Evolutionary conservation across 2,797 vertebrate species (phyloP).

Genomic region (Garrulus glandarius): DNA sequence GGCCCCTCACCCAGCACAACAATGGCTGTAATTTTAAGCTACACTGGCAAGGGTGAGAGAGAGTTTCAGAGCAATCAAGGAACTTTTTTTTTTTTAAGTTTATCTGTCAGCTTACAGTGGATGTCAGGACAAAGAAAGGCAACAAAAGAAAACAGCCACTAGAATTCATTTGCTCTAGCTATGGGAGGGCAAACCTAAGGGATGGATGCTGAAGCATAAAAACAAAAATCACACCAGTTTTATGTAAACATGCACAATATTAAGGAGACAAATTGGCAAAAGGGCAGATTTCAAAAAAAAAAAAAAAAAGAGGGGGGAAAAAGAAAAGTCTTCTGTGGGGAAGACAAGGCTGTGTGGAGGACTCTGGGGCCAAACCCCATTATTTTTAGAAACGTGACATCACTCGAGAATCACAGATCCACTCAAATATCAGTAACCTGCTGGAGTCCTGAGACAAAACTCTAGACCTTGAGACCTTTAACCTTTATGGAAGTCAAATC

Average conservation of each 20-base stretch:
- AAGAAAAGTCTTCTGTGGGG: not conserved
- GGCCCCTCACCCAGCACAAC: not conserved
- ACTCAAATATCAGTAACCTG: not conserved
- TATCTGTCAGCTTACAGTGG: not conserved
- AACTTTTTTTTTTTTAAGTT: not conserved
- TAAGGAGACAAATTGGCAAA: not conserved
- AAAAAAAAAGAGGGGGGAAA: rapidly evolving
- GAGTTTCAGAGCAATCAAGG: not conserved
- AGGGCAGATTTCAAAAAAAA: not conserved
- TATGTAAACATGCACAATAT: not conserved
- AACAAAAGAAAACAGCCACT: not conserved
- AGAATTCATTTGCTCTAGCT: not conserved
- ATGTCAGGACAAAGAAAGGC: not conserved
- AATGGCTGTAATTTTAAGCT: not conserved
- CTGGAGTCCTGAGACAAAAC: not conserved
- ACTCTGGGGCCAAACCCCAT: not conserved
- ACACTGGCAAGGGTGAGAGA: not conserved
- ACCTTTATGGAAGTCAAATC: not conserved
- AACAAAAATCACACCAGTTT: not conserved
- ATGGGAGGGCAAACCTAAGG: not conserved
- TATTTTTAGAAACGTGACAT: not conserved
- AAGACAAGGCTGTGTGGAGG: not conserved
- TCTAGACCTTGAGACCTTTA: not conserved
- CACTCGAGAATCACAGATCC: not conserved
- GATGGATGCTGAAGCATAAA: not conserved